Evolutionary conservation across 2,113 vertebrate species (phyloP).

Genomic region (Saccopteryx bilineata): DNA sequence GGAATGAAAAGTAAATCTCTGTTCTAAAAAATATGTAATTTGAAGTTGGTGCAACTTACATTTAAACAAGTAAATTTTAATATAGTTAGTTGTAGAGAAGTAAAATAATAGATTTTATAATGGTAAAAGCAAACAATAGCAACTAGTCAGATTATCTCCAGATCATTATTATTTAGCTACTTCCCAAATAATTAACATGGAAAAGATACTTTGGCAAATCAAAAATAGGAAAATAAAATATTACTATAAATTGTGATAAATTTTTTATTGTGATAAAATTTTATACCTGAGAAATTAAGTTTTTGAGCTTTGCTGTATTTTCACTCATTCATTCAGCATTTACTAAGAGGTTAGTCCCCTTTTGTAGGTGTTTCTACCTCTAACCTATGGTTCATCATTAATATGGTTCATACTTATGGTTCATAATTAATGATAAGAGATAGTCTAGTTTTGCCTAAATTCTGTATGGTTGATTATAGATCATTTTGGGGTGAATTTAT

Average conservation of each 20-base stretch:
- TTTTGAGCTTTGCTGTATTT: neutral
- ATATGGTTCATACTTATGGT: neutral
- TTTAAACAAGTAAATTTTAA: conserved; percentile 61
- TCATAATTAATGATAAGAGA: neutral
- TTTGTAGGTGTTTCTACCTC: neutral
- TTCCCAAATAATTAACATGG: neutral
- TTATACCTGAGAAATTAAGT: neutral
- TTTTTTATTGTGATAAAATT: neutral
- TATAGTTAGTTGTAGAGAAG: conserved; percentile 15
- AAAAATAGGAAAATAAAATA: conserved; percentile 36
- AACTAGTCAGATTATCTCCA: conserved; percentile 23
- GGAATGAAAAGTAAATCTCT: conserved; percentile 92
- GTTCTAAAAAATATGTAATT: conserved; percentile 13
- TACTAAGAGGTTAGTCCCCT: neutral
- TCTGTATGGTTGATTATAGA: neutral
- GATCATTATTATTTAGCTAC: neutral
- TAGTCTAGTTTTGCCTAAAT: neutral
- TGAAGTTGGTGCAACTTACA: neutral
- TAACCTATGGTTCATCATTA: neutral
- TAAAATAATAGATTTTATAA: conserved; percentile 24
- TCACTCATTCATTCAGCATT: neutral
- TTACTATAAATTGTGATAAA: neutral
- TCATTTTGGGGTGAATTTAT: conserved; percentile 34
- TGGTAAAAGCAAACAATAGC: neutral
- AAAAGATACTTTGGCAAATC: neutral